Evolutionary conservation across 2,888 invertebrate species (phyloP).

Genomic region (Apotomis capreana): DNA sequence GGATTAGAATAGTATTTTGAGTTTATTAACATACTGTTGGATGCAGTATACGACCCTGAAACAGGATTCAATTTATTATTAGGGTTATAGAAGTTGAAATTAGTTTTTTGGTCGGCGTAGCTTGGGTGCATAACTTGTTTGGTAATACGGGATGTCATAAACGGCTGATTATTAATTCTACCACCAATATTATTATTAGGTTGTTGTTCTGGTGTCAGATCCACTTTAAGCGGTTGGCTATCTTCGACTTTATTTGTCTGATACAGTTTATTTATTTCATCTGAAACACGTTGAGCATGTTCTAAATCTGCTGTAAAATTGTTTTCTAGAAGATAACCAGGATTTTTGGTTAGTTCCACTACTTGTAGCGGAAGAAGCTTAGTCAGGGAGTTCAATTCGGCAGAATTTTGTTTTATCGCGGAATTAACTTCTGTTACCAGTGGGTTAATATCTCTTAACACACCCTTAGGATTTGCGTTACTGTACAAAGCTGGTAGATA

Average conservation of each 20-base stretch:
- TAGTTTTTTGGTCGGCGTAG: background rate
- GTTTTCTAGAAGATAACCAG: background rate
- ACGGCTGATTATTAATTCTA: conserved; percentile 1
- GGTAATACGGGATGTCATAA: background rate
- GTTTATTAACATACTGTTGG: background rate
- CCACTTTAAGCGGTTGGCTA: background rate
- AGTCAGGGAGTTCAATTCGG: background rate
- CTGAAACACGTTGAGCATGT: conserved; percentile 5
- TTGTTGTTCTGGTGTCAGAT: background rate
- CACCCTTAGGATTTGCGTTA: too few relatives aligned
- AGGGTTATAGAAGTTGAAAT: background rate
- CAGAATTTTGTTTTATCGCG: background rate
- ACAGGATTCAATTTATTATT: background rate
- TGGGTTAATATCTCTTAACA: too few relatives aligned
- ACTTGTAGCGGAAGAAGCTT: background rate
- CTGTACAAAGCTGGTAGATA: background rate
- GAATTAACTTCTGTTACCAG: too few relatives aligned
- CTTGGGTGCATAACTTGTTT: background rate
- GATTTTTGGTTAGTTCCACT: conserved; percentile 5
- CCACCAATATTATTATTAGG: background rate
- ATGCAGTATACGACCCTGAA: background rate
- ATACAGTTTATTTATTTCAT: conserved; percentile 18
- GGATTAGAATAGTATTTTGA: conserved; percentile 12
- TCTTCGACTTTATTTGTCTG: background rate
- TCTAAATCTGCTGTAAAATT: conserved; percentile 6